A percentile compares a stretch with the other conserved stretches of the same genome.
Evolutionary conservation across 2,888 invertebrate species (phyloP).

Genomic region (Rhagonycha fulva): DNA sequence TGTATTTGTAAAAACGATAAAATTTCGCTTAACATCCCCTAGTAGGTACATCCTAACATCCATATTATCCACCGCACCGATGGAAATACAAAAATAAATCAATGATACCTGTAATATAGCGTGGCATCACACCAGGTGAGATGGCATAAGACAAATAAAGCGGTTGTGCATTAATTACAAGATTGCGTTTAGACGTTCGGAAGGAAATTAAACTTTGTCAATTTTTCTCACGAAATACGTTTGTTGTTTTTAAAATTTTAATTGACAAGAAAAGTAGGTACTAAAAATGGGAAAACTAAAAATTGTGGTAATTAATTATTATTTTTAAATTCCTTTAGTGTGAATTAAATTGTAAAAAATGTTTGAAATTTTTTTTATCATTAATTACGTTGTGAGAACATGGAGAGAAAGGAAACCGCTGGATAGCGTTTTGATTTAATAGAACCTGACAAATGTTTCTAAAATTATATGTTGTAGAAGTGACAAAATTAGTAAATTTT

Average conservation of each 20-base stretch:
- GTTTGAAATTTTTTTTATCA: background rate
- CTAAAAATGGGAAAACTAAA: background rate
- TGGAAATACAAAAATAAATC: background rate
- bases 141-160: background rate
- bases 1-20: background rate
- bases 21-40: background rate
- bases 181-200: background rate
- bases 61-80: background rate
- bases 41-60: background rate
- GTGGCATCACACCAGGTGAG: background rate
- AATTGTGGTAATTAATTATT: background rate
- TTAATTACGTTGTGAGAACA: background rate
- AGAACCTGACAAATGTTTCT: conserved; percentile 6
- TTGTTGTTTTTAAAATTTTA: background rate
- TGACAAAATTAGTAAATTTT: conserved; percentile 51
- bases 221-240: background rate
- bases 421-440: background rate
- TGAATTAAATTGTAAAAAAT: background rate
- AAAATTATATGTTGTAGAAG: conserved; percentile 45
- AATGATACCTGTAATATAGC: background rate
- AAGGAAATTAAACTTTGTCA: background rate
- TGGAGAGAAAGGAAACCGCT: background rate
- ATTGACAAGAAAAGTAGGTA: background rate
- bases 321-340: background rate
- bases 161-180: background rate